Base-by-base conservation (phyloP, 64 coral and sea anemone genomes). In the Trachythela sp. region DNA sequence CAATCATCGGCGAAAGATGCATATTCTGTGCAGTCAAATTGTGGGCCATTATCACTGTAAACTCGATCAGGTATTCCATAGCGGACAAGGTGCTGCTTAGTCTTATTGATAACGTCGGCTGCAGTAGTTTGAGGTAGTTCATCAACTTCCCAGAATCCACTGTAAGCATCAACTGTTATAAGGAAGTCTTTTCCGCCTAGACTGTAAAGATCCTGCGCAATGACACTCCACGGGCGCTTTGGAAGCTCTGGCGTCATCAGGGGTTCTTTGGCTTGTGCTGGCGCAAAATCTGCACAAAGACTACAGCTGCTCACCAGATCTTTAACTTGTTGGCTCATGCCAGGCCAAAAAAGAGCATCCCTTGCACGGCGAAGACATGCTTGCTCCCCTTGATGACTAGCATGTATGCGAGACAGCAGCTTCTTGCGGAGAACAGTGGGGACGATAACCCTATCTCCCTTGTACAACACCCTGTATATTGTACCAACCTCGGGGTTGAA, bases 371-470 rank as follows among this genome's bases (percentile, higher is more conserved):
- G 56, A 72, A 88, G 86, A 72, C 86, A 88, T 27, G 86, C 38
- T 22, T 88, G 86, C 58, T 88, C 86, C 24, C 86, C 86, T 88
- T 88, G 60, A 88, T 88, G 86, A 88, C 86, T 88, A 68, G 59
- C 60, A 22, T 88, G 60, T 24, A 88, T 88, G 86, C 59, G 86
- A 13, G 13, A 22, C 59, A 88, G 39, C 35, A 88, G 13, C 27
- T 88, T 37, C 70, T 30, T 88, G 86, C 60, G 86, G 13, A 88
- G 58, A 13, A 39, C 38, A 45, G 59, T 75, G 70, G 59, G 87
- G 64, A 88, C n/a, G 38, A 88, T 71, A 88, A 88, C 87, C 70
- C 59, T 2, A 29, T 88, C 87, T 4, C 36, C 87, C n/a, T 88
- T 88, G 87, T 27, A 33, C 31, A 51, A 41, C 85, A 50, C 77